Evolutionary conservation across 2,113 vertebrate genomes (phyloP).

Genomic region (Thamnaconus septentrionalis): DNA sequence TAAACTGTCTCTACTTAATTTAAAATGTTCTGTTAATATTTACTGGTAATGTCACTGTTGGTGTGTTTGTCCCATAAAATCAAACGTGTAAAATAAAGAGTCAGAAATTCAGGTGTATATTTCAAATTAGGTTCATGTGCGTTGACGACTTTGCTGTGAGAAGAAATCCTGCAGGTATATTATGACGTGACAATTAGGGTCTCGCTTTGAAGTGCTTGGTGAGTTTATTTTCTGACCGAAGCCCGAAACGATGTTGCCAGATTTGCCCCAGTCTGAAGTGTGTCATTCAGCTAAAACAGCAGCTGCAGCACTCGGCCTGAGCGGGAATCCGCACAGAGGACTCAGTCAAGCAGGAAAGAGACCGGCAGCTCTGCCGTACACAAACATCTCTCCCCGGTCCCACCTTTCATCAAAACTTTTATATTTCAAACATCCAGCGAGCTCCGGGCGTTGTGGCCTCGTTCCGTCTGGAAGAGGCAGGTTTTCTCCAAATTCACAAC

Average conservation of each 20-base stretch:
- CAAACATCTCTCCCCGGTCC: constrained; percentile 37
- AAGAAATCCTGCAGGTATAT: constrained; percentile 26
- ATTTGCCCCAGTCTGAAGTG: constrained; percentile 26
- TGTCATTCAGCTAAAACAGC: constrained; percentile 27
- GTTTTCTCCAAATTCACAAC: constrained; percentile 67
- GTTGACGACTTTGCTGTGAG: neutral
- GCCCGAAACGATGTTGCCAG: constrained; percentile 6
- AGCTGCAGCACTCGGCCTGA: constrained; percentile 3
- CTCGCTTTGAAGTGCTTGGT: constrained; percentile 22
- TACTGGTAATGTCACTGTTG: no score
- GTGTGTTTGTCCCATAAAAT: no score
- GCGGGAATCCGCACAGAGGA: neutral
- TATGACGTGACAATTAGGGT: constrained; percentile 25
- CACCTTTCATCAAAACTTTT: constrained; percentile 62
- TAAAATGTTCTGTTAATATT: no score
- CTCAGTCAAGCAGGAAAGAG: constrained; percentile 8
- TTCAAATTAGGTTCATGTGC: no score
- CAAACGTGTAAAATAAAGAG: no score
- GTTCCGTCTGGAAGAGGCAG: constrained; percentile 42
- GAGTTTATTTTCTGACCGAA: constrained; percentile 22
- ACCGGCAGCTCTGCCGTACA: constrained; percentile 5
- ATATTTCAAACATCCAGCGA: constrained; percentile 38
- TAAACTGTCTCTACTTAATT: no score
- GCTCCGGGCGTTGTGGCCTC: constrained; percentile 11
- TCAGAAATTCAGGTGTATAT: no score